Percentiles rank a stretch among this genome's conserved stretches.
phyloP scores from a whole-genome alignment of 2,113 vertebrate genomes.

The Oncorhynchus masou region DNA sequence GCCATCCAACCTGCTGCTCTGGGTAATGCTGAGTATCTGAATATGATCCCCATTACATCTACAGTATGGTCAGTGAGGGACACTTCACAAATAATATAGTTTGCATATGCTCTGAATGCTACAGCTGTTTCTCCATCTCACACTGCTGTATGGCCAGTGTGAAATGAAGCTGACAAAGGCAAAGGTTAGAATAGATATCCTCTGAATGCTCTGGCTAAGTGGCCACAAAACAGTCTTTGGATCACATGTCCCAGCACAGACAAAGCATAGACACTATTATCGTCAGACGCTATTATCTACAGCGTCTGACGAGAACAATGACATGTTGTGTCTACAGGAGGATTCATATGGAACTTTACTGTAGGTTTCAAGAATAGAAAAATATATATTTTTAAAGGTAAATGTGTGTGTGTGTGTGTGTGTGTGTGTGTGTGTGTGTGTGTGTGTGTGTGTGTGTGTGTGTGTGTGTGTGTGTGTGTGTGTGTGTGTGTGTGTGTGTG shows the following conservation, averaged over 20 bases:
- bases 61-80: neutral
- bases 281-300: too few relatives aligned
- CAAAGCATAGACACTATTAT: too few relatives aligned
- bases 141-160: too few relatives aligned
- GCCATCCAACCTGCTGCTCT: neutral
- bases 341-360: neutral
- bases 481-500: neutral
- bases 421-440: slow-evolving; percentile 6
- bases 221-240: neutral
- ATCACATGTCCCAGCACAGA: neutral
- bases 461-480: neutral
- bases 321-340: too few relatives aligned
- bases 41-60: neutral
- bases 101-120: neutral
- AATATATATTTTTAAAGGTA: neutral
- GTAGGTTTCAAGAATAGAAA: neutral
- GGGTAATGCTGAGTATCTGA: neutral
- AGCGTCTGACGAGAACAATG: too few relatives aligned
- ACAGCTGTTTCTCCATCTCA: too few relatives aligned
- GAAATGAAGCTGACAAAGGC: too few relatives aligned
- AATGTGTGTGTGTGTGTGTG: neutral
- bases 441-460: slow-evolving; percentile 3
- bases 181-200: neutral
- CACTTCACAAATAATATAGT: neutral
- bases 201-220: neutral